Evolutionary conservation across 92 coral and sea anemone species (phyloP).

Genomic region (Zoanthus solanderi): DNA sequence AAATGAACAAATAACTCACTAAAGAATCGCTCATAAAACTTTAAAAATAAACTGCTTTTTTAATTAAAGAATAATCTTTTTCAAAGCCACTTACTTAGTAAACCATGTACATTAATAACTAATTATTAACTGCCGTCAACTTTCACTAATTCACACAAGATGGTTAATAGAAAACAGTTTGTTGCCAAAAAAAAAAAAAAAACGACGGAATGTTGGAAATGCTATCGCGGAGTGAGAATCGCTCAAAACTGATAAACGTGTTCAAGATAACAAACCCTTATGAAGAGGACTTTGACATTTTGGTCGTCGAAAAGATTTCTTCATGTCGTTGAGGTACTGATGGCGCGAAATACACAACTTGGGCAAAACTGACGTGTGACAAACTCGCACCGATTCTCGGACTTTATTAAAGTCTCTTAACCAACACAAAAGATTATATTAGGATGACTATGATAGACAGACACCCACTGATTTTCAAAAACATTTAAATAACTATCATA

Average conservation of each 20-base stretch:
- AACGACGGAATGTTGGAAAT: not conserved
- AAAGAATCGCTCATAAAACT: not conserved
- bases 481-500: conserved; percentile 48
- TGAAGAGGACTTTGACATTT: conserved; percentile 27
- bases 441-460: conserved; percentile 25
- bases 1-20: not conserved
- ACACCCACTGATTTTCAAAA: conserved; percentile 35
- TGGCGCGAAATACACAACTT: conserved; percentile 5
- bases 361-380: not conserved
- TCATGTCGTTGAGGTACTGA: conserved; percentile 32
- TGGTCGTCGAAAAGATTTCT: conserved; percentile 7
- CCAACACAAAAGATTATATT: conserved; percentile 45
- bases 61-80: not conserved
- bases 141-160: conserved; percentile 28
- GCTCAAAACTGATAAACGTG: not conserved
- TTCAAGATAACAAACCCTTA: conserved; percentile 24
- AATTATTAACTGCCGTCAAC: not conserved
- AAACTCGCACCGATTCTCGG: not conserved
- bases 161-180: not conserved
- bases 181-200: not conserved
- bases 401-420: not conserved
- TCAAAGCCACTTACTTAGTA: not conserved
- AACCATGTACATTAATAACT: not conserved
- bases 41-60: not conserved
- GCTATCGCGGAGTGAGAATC: not conserved